Evolutionary conservation across 2,113 vertebrate species (phyloP).

Genomic region (Lasiurus borealis): DNA sequence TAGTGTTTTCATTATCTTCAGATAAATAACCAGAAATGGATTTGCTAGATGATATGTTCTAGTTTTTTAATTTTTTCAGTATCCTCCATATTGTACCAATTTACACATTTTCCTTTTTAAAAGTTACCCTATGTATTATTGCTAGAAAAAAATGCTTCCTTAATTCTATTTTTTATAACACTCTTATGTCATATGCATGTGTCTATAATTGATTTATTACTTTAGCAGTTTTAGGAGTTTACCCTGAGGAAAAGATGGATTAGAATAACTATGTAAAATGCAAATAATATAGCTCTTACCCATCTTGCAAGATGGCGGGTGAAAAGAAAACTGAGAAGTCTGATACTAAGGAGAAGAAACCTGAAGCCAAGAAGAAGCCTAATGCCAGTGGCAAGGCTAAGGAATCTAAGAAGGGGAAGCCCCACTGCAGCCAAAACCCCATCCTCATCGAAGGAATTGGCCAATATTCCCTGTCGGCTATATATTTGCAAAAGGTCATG

Average conservation of each 20-base stretch:
- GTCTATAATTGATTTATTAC: slow-evolving; percentile 10
- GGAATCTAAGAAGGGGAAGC: too few relatives aligned
- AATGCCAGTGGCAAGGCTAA: too few relatives aligned
- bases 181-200: not conserved
- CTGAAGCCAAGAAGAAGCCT: too few relatives aligned
- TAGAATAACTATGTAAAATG: slow-evolving; percentile 43
- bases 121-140: not conserved
- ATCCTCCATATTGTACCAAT: not conserved
- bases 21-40: not conserved
- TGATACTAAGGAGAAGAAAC: too few relatives aligned
- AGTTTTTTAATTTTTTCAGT: not conserved
- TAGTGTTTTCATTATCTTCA: not conserved
- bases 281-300: slow-evolving; percentile 11
- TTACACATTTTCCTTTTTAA: not conserved
- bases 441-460: too few relatives aligned
- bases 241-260: slow-evolving; percentile 18
- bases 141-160: slow-evolving; percentile 56
- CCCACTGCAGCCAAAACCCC: too few relatives aligned
- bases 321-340: too few relatives aligned
- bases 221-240: slow-evolving; percentile 1
- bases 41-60: not conserved
- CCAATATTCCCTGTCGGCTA: too few relatives aligned
- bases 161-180: not conserved
- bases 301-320: too few relatives aligned
- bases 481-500: too few relatives aligned